Base-by-base conservation (phyloP, 2,797 vertebrate genomes). In the Microctenopoma stevenorrisi region DNA sequence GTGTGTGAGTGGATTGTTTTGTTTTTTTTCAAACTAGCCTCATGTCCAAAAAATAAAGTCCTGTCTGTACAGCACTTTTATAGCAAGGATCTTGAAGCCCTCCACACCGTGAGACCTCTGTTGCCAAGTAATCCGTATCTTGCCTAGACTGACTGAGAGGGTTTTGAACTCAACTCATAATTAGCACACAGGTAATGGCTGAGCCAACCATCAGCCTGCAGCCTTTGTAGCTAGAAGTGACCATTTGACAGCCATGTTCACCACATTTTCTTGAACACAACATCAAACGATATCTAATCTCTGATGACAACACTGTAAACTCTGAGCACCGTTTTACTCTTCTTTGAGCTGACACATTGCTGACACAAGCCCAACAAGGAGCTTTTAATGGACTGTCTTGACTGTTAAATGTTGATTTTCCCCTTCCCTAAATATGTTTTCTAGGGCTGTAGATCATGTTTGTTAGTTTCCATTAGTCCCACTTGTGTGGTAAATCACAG, bases 391-490 rank as follows among this genome's bases (percentile, higher is more conserved):
- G 68, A 52, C 44, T n/a, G 40, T 35, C 54, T 62, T 9, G n/a
- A 56, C 64, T 64, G 58, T 56, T 78, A 49, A 70, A 81, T 64
- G 70, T 72, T 79, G 46, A 62, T 78, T 76, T 76, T 79, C 48
- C 48, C 56, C 60, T 69, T 71, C 59, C 22, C 22, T 16, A 46
- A 86, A 74, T 68, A 56, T 50, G 72, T 82, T 86, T 79, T 86
- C 72, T 75, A 62, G 61, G 38, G 58, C 59, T 33, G 14, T 64
- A 74, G 64, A 65, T 85, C 64, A 81, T 78, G 76, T 88, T 82
- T 79, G 74, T 72, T 78, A 12, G 63, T 83, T 79, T 60, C 71
- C 89, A 84, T 86, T 78, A 71, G 75, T 86, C 84, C 78, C 85
- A 22, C 49, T 75, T 54, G 78, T 65, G 64, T 47, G 60, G 43